Base-by-base conservation (phyloP, 2,888 invertebrate species). In the Yponomeuta plumbellus region DNA sequence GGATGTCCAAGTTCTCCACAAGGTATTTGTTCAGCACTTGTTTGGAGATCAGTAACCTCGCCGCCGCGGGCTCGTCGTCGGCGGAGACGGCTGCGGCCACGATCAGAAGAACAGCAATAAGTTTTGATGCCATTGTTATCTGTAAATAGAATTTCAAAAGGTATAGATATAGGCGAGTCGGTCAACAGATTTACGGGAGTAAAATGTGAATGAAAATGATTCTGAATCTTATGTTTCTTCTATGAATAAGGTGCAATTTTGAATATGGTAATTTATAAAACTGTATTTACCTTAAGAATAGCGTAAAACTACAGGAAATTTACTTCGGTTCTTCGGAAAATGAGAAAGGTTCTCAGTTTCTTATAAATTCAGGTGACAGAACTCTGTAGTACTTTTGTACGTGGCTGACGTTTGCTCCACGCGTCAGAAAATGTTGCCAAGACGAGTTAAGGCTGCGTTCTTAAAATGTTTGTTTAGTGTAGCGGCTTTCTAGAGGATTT, bases 1-100 rank as follows among this genome's bases (percentile, higher is more conserved):
- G 94, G 75, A 99, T 94, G 84, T 99, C 99, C 94, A 97, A 97
- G 79, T 96, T 96, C 92, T 99, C 98, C 1, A 99, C 99, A 70
- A 99, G 92, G 81, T 98, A 99, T 88, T 97, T 97, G 83, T 99
- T 99, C 69, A 98, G 93, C 76, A 99, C 96, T 88, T 97, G 97
- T 89, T 99, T 99, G 11, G 97, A 97, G 26, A 98, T 95, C 70
- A 99, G 90, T 64, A 99, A 91, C 75, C 96, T 94, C 22, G 98
- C 98, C 66, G 94, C 93, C 63, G 94, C 92, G 61, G 95, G 94
- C 75, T 96, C 96, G 71, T 95, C 95, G 69, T 93, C 93, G 61
- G 93, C 92, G 68, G 86, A 83, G 69, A 89, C 90, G 66, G 81
- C 84, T 56, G 88, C 83, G 52, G 89, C 81, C 69, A 92, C 78